phyloP scores from a whole-genome alignment of 2,888 invertebrate species.

The Linyphia triangularis region DNA sequence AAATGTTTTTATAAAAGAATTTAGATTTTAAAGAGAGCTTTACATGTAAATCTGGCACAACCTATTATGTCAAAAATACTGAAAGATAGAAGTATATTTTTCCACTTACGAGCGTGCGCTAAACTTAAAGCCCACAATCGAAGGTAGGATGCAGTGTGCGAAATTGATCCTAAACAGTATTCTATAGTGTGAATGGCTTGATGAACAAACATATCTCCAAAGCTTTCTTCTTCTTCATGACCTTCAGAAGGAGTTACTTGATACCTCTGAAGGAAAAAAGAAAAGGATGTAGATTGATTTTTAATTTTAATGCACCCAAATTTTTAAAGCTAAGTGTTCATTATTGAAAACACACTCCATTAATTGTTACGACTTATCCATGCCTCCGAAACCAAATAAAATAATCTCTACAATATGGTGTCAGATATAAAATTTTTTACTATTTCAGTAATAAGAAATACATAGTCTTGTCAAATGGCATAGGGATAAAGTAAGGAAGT shows the following conservation, averaged over 20 bases:
- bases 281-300: too few species aligned
- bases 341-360: too few species aligned
- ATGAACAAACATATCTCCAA: constrained; percentile 94
- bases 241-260: constrained; percentile 47
- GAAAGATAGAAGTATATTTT: too few species aligned
- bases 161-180: constrained; percentile 97
- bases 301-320: too few species aligned
- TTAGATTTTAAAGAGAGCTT: too few species aligned
- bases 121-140: constrained; percentile 99
- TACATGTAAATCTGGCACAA: too few species aligned
- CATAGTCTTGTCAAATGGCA: too few species aligned
- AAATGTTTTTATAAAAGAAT: not conserved
- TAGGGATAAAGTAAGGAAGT: too few species aligned
- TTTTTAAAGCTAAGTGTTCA: too few species aligned
- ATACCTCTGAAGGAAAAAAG: constrained; percentile 38
- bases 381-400: not conserved
- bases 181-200: constrained; percentile 99
- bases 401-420: not conserved
- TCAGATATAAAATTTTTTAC: not conserved
- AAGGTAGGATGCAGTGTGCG: constrained; percentile 99
- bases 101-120: constrained; percentile 89
- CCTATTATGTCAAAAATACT: too few species aligned
- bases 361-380: too few species aligned
- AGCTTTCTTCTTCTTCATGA: constrained; percentile 81
- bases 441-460: too few species aligned